Evolutionary conservation across 2,113 vertebrate species (phyloP), one percentile per base, ranked within the genome.

Genomic region (Neomonachus schauinslandi): DNA sequence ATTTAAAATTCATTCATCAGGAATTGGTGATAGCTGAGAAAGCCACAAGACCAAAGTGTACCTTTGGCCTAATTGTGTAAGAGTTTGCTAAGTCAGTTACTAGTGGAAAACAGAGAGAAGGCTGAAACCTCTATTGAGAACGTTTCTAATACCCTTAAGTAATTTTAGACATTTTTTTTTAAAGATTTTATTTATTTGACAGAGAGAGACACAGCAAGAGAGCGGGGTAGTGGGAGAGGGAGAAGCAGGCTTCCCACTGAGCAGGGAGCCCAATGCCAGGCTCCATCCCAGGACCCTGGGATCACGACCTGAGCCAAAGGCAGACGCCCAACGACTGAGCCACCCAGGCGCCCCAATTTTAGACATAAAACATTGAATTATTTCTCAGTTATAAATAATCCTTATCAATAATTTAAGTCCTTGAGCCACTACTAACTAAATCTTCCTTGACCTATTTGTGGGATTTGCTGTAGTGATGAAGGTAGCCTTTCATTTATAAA

Each of bases 31-130:
- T 46, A 67, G 39, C 53, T 86, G 61, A 83, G 74, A 86, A 89
- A 94, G 81, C 7, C 46, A 51, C 5, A 77, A 67, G 18, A 46
- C 39, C 7, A 33, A 65, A 80, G 53, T 61, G 5, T 80, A 94
- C 96, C 80, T 96, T 88, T 96, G 93, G 67, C 94, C 96, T 84
- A 93, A 42, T 55, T 97, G 90, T 84, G 87, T 83, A 97, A 97
- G 67, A 55, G 53, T 96, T 87, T 95, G 83, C 80, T 83, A 81
- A 96, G 72, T 92, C 80, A 77, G 16, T 83, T 46, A 84, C 42
- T 79, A 93, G 31, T 21, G 31, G 67, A 89, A 96, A 97, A 91
- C 36, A 28, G 46, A 59, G 80, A 97, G 57, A 87, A 96, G 33
- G 39, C 16, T 65, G 74, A 86, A 95, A 86, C 89, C 81, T 93